Percentiles rank a stretch among this genome's conserved stretches.
Evolutionary conservation across 2,797 vertebrate genomes (phyloP).

Genomic region (Cottoperca gobio): DNA sequence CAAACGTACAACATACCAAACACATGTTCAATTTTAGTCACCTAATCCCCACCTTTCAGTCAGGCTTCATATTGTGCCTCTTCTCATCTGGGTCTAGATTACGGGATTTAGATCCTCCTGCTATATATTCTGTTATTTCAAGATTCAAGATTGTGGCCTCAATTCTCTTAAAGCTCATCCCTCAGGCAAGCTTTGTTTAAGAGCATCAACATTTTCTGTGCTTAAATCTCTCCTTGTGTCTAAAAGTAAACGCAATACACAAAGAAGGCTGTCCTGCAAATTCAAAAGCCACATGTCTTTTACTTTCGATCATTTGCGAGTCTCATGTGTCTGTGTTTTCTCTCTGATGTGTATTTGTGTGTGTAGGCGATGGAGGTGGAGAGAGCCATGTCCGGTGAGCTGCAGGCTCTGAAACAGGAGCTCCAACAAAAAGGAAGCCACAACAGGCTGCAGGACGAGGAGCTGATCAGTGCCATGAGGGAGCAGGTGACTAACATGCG

Average conservation of each 20-base stretch:
- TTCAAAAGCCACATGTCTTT: not conserved
- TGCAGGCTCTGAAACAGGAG: constrained; percentile 82
- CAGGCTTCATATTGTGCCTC: constrained; percentile 16
- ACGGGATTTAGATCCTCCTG: constrained; percentile 29
- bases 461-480: constrained; percentile 83
- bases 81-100: constrained; percentile 37
- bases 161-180: constrained; percentile 34
- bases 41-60: constrained; percentile 47
- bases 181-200: constrained; percentile 28
- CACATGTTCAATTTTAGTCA: constrained; percentile 37
- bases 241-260: not conserved
- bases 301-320: not conserved
- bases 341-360: constrained; percentile 27
- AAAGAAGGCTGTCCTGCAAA: not conserved
- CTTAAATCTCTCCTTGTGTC: not conserved
- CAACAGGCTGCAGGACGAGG: constrained; percentile 77
- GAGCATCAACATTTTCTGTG: constrained; percentile 12
- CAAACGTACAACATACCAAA: constrained; percentile 18
- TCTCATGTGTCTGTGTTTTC: constrained; percentile 21
- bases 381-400: constrained; percentile 78
- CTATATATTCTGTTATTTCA: constrained; percentile 42
- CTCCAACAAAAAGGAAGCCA: constrained; percentile 72
- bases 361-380: constrained; percentile 82
- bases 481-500: constrained; percentile 79
- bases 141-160: constrained; percentile 28